Conservation (phyloP, 1,140 invertebrate species). For the Wasmannia auropunctata region DNA sequence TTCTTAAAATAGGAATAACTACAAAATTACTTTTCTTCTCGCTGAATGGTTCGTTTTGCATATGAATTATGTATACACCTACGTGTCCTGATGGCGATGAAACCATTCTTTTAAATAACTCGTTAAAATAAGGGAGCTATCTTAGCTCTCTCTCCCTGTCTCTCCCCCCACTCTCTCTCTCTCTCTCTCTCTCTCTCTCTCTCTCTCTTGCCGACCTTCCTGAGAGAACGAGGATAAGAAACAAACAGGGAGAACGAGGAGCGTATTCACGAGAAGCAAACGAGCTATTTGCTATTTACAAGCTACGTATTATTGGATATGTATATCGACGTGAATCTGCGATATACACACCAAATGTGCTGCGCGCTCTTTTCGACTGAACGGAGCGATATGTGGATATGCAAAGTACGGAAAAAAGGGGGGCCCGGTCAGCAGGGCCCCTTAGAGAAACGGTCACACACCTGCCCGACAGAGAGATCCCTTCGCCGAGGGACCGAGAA, state of each 20-base stretch:
- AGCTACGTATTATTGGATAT: background rate
- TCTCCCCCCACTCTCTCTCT: too few relatives aligned
- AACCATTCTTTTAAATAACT: background rate
- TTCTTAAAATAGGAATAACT: background rate
- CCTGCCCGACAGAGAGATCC: background rate
- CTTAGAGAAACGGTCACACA: background rate
- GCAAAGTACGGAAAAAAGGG: background rate
- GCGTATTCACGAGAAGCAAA: background rate
- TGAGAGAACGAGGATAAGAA: background rate
- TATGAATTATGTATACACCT: background rate
- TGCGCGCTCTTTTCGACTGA: slow-evolving; percentile 7
- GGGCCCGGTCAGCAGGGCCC: background rate
- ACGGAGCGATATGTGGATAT: background rate
- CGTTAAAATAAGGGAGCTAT: background rate
- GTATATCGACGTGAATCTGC: background rate
- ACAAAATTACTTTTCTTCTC: background rate
- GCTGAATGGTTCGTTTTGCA: slow-evolving; percentile 1
- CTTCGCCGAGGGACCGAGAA: slow-evolving; percentile 31
- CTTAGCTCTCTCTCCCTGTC: too few relatives aligned
- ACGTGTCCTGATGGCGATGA: background rate
- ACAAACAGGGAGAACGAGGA: too few relatives aligned
- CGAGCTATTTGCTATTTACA: background rate
- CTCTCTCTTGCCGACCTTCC: background rate
- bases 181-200: too few relatives aligned
- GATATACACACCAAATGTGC: background rate